These are phyloP conservation scores for Myiozetetes cayanensis DNA, from an alignment of 2,113 vertebrate species.

Conservation along the genomic window DNA sequence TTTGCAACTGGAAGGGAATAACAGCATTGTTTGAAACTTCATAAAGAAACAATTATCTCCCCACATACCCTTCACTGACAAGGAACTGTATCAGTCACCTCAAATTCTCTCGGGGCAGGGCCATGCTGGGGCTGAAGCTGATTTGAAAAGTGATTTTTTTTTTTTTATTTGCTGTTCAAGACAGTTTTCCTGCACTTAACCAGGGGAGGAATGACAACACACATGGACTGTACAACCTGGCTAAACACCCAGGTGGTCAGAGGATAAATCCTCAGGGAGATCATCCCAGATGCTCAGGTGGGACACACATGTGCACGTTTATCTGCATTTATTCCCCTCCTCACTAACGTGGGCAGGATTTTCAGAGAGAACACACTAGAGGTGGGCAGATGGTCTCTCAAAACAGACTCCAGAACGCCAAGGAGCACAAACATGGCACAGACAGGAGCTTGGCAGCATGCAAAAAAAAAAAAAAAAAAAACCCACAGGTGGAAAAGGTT, in stretches of 20 bases:
- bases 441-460: not conserved
- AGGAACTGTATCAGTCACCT: not conserved
- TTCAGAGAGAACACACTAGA: not conserved
- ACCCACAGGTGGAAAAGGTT: not conserved
- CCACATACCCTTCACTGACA: not conserved
- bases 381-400: not conserved
- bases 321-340: accelerated
- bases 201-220: not conserved
- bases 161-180: not conserved
- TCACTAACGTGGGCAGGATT: not conserved
- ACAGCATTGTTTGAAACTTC: not conserved
- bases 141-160: not conserved
- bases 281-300: not conserved
- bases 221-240: not conserved
- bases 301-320: not conserved
- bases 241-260: not conserved
- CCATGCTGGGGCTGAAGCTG: not conserved
- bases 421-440: not conserved
- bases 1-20: not conserved
- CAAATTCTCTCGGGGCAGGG: not conserved
- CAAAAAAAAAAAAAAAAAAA: not conserved
- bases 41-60: not conserved
- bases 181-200: not conserved
- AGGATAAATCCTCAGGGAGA: not conserved
- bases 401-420: not conserved